Percentiles rank a stretch among this genome's conserved stretches.
Evolutionary conservation across 2,888 invertebrate species (phyloP).

Genomic region (Cloeon dipterum): DNA sequence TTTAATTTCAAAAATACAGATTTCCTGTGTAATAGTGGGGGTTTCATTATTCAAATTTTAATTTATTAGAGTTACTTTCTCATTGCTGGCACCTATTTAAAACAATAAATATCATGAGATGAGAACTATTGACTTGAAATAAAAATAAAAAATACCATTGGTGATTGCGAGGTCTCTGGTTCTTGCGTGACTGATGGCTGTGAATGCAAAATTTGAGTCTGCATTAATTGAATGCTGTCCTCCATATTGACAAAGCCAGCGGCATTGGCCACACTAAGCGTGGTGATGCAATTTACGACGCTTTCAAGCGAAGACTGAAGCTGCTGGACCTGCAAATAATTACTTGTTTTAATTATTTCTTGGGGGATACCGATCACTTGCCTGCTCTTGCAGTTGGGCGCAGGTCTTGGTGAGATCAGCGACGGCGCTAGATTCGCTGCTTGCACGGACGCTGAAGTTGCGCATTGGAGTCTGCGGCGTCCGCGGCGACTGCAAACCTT

Average conservation of each 20-base stretch:
- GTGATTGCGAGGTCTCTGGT: background rate
- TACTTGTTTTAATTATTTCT: conserved; percentile 7
- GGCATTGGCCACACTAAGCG: background rate
- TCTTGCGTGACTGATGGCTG: conserved; percentile 1
- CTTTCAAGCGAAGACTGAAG: conserved; percentile 58
- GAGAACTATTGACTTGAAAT: too few relatives aligned
- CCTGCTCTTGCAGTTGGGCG: conserved; percentile 46
- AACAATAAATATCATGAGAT: too few relatives aligned
- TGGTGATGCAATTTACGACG: conserved; percentile 43
- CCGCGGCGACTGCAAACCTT: conserved; percentile 3
- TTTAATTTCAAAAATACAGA: too few relatives aligned
- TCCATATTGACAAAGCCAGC: too few relatives aligned
- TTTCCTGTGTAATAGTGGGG: too few relatives aligned
- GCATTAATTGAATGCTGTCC: too few relatives aligned
- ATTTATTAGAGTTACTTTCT: too few relatives aligned
- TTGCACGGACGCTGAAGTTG: conserved; percentile 8
- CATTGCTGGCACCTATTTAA: too few relatives aligned
- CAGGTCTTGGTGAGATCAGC: conserved; percentile 55
- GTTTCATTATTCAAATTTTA: too few relatives aligned
- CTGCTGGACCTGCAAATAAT: conserved; percentile 38
- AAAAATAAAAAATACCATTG: too few relatives aligned
- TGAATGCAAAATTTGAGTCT: conserved; percentile 1
- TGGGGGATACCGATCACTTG: too few relatives aligned
- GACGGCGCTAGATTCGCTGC: conserved; percentile 21
- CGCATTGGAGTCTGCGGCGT: conserved; percentile 8